Evolutionary conservation across 2,113 vertebrate genomes (phyloP).

Genomic region (Elaphurus davidianus): DNA sequence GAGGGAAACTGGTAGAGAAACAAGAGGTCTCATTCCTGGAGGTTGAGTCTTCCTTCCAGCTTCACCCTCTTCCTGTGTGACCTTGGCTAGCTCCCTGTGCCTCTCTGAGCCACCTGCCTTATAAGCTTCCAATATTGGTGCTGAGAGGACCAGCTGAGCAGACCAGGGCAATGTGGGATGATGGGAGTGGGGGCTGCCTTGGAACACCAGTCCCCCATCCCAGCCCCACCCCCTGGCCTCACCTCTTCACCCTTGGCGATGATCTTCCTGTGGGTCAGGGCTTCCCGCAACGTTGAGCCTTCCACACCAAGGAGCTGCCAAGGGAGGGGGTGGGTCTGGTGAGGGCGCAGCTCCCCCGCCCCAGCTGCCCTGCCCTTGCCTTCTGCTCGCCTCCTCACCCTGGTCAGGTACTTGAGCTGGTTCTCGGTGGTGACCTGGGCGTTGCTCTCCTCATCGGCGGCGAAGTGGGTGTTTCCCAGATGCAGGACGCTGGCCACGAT

Average conservation of each 20-base stretch:
- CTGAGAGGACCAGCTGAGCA: background rate
- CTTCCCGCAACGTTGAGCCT: constrained; percentile 87
- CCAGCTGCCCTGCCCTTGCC: background rate
- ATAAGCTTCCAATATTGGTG: background rate
- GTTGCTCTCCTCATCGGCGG: constrained; percentile 89
- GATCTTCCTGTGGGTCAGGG: constrained; percentile 96
- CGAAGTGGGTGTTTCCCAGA: constrained; percentile 95
- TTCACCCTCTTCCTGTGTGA: background rate
- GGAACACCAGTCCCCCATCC: background rate
- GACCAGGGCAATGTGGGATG: background rate
- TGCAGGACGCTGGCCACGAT: constrained; percentile 96
- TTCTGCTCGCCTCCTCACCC: constrained; percentile 82
- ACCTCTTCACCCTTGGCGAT: constrained; percentile 99
- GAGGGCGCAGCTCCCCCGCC: background rate
- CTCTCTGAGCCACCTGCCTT: background rate
- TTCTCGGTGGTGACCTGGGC: constrained; percentile 93
- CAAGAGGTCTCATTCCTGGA: background rate
- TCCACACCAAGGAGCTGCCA: constrained; percentile 93
- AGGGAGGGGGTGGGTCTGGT: background rate
- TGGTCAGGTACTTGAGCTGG: constrained; percentile 95
- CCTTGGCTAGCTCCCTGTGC: background rate
- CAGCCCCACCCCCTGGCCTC: background rate
- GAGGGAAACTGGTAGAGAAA: background rate
- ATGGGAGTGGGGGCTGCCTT: background rate
- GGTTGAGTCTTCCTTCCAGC: background rate